Conservation (phyloP, 2,113 vertebrate genomes). For the Hippocampus mohnikei region DNA sequence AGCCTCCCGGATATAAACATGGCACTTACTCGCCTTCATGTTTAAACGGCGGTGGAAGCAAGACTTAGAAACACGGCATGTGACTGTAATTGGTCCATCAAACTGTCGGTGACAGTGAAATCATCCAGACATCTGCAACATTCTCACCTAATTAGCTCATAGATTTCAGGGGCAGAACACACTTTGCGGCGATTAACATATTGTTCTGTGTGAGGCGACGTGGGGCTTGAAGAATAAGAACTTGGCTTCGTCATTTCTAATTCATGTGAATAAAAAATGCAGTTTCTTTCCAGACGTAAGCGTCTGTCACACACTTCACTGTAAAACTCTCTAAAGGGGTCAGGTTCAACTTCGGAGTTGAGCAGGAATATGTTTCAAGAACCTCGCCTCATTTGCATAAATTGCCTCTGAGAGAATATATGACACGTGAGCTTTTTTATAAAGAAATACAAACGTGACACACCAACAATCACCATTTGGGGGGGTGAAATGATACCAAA, state of each 20-base stretch:
- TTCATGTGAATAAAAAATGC: slow-evolving; percentile 64
- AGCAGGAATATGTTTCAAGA: slow-evolving; percentile 33
- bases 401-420: slow-evolving; percentile 48
- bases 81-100: slow-evolving; percentile 17
- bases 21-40: slow-evolving; percentile 11
- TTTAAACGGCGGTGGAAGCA: slow-evolving; percentile 4
- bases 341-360: slow-evolving; percentile 40
- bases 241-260: slow-evolving; percentile 70
- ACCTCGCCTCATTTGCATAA: slow-evolving; percentile 31
- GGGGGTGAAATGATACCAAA: slow-evolving; percentile 1
- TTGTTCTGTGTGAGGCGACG: slow-evolving; percentile 54
- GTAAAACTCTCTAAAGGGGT: slow-evolving; percentile 44
- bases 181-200: slow-evolving; percentile 54
- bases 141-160: slow-evolving; percentile 42
- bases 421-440: slow-evolving; percentile 24
- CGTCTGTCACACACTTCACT: slow-evolving; percentile 22
- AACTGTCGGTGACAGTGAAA: background rate
- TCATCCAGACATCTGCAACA: slow-evolving; percentile 30
- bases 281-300: slow-evolving; percentile 30
- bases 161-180: slow-evolving; percentile 31
- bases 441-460: slow-evolving; percentile 23
- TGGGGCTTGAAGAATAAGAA: slow-evolving; percentile 59
- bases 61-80: slow-evolving; percentile 4
- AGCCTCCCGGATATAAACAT: slow-evolving; percentile 27
- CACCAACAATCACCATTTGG: background rate